phyloP scores from a whole-genome alignment of 2,888 invertebrate genomes.

The Tenthredo scrophulariae region DNA sequence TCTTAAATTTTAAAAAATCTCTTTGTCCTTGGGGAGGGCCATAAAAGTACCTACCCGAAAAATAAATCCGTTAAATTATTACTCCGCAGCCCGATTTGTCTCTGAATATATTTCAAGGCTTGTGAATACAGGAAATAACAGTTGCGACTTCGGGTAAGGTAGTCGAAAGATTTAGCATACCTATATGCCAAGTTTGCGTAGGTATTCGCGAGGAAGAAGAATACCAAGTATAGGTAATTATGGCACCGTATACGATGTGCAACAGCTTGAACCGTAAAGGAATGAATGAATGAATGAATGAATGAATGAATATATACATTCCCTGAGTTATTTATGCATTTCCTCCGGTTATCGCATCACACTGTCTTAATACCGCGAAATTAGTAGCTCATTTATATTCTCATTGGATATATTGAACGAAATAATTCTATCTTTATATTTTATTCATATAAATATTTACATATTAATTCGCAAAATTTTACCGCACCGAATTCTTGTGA shows the following conservation, averaged over 20 bases:
- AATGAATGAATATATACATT: constrained; percentile 62
- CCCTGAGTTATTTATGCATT: constrained; percentile 60
- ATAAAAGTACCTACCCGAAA: not conserved
- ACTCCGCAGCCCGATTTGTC: not conserved
- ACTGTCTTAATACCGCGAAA: constrained; percentile 15
- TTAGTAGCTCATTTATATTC: no score
- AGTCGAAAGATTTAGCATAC: constrained; percentile 69
- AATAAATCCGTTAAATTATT: not conserved
- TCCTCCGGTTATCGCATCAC: not conserved
- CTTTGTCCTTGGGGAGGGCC: not conserved
- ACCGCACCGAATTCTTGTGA: no score
- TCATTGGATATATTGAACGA: not conserved
- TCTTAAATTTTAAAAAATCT: not conserved
- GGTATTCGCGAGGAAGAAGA: not conserved
- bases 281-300: constrained; percentile 56
- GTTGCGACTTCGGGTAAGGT: constrained; percentile 64
- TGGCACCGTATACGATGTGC: not conserved
- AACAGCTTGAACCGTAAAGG: constrained; percentile 52
- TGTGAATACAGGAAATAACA: constrained; percentile 73
- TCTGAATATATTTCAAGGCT: constrained; percentile 71
- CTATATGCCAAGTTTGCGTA: constrained; percentile 49
- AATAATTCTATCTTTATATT: no score
- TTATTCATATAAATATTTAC: no score
- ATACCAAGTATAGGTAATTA: not conserved
- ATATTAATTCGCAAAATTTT: no score